Base-by-base conservation (phyloP, 2,797 vertebrate species). In the Acanthis flammea region DNA sequence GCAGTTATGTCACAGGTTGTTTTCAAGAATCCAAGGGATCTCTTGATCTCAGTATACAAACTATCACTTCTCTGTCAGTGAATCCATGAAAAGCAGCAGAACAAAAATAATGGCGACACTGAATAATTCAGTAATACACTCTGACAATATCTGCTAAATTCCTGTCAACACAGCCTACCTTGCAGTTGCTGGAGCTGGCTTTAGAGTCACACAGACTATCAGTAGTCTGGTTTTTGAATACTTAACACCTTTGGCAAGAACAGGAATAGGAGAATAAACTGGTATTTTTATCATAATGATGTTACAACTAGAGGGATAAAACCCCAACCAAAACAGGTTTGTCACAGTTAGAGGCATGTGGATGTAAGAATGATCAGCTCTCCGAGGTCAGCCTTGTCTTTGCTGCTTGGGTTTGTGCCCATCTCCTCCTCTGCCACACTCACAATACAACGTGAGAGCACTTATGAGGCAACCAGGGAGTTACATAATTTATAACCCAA, bases 91-190 rank as follows among this genome's bases (percentile, higher is more conserved):
- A 96, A 91, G 19, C 45, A 75, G 70, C 77, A 58, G 42, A 80
- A 90, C 44, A 95, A 86, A 92, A 94, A 83, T 84, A 90, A 92
- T 25, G 14, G 28, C 22, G 48, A 75, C 89, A 84, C 86, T 87
- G 89, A 95, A 90, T 87, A 86, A 90, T 91, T 73, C 31, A 92
- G 73, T 57, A 73, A 95, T 74, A 58, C 42, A 65, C 42, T 70
- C 50, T 6, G 33, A 85, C 84, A 92, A 14, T 88, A 95, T 88
- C 81, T 95, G 88, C 83, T 92, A 73, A 95, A 66, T 77, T 94
- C 75, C 60, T 58, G 71, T 92, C 95, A 96, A 73, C 71, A 89
- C 18, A 94, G 75, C 74, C 92, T 91, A 77, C 94, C 81, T 89
- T 68, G 67, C 61, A 86, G 42, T 86, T 27, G 33, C 74, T 90